Evolutionary conservation across 2,797 vertebrate genomes (phyloP).

Genomic region (Sebastes taczanowskii): DNA sequence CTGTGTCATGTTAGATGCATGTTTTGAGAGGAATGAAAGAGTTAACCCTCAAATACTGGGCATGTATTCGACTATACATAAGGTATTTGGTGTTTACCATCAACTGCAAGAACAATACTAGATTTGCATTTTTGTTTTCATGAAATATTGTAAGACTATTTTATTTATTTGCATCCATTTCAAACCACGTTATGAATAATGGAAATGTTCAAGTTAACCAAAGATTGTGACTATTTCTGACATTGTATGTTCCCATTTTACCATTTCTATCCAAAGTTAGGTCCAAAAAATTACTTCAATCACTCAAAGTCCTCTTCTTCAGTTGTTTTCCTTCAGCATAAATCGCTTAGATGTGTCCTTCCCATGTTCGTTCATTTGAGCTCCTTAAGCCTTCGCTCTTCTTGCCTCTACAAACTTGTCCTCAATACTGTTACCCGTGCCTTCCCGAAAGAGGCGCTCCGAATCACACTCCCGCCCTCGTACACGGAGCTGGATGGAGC

Average conservation of each 20-base stretch:
- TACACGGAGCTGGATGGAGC: constrained; percentile 24
- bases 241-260: constrained; percentile 43
- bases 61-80: constrained; percentile 1
- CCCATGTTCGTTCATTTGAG: constrained; percentile 27
- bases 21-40: constrained; percentile 60
- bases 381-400: background rate
- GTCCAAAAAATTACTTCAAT: constrained; percentile 16
- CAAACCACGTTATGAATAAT: constrained; percentile 17
- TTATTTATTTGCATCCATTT: constrained; percentile 8
- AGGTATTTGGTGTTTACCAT: constrained; percentile 25
- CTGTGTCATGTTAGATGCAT: constrained; percentile 33
- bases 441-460: constrained; percentile 68
- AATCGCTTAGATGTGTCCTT: constrained; percentile 34
- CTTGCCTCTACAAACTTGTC: constrained; percentile 75
- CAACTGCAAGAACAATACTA: constrained; percentile 8
- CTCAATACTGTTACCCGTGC: constrained; percentile 76
- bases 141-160: constrained; percentile 35
- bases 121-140: constrained; percentile 12
- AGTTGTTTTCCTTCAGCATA: background rate
- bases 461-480: constrained; percentile 25
- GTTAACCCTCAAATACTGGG: constrained; percentile 35
- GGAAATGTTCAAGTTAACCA: constrained; percentile 55
- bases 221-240: constrained; percentile 2
- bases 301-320: background rate
- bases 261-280: constrained; percentile 12